Percentiles rank a stretch among this genome's conserved stretches.
Conservation (phyloP, 2,113 vertebrate species). For the Gymnocephalus cernua region DNA sequence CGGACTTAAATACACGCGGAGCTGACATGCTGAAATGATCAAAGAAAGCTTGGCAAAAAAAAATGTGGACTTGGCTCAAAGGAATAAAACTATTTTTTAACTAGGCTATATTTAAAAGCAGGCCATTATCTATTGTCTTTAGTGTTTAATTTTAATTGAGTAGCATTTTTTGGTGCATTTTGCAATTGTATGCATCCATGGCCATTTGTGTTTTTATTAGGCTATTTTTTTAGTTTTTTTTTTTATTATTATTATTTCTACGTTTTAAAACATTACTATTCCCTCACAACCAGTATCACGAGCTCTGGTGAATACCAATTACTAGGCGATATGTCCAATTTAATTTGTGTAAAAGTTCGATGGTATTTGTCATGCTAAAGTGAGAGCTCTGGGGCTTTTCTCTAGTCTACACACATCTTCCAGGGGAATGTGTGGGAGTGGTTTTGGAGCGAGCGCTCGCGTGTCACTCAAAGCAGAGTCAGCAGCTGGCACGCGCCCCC, state of each 20-base stretch:
- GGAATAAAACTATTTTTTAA: no score
- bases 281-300: neutral
- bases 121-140: neutral
- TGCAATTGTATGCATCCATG: no score
- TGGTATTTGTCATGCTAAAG: neutral
- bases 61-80: neutral
- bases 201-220: no score
- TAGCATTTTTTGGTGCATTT: neutral
- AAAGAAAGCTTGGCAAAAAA: neutral
- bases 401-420: slow-evolving; percentile 8
- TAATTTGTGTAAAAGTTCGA: neutral
- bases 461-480: slow-evolving; percentile 68
- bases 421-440: slow-evolving; percentile 55
- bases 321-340: neutral
- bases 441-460: slow-evolving; percentile 63
- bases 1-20: neutral
- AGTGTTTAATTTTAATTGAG: neutral
- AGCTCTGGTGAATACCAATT: rapidly evolving
- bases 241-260: no score
- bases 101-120: neutral
- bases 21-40: neutral
- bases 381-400: neutral
- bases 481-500: slow-evolving; percentile 73
- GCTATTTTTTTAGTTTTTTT: no score
- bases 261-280: no score